phyloP scores from a whole-genome alignment of 2,888 invertebrate genomes.

The Spodoptera exigua region DNA sequence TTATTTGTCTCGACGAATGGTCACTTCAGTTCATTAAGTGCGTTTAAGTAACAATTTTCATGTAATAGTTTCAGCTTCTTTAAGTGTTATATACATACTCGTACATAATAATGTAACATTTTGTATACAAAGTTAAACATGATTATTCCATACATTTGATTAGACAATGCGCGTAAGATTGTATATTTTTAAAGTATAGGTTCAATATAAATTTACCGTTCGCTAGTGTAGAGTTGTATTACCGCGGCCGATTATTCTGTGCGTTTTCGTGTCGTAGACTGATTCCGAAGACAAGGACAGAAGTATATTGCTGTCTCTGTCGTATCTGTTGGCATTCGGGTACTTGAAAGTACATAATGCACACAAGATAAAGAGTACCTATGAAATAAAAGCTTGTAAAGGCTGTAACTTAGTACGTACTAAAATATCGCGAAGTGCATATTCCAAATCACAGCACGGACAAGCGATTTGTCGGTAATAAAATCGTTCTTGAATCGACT shows the following conservation, averaged over 20 bases:
- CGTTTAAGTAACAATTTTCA: conserved; percentile 25
- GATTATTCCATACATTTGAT: conserved; percentile 55
- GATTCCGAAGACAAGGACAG: conserved; percentile 11
- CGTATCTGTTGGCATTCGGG: not conserved
- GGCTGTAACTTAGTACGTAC: not conserved
- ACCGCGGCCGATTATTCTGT: conserved; percentile 32
- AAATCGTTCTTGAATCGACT: conserved; percentile 2
- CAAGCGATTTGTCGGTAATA: not conserved
- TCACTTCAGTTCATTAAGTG: conserved; percentile 23
- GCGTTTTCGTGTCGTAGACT: conserved; percentile 7
- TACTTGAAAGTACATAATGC: conserved; percentile 4
- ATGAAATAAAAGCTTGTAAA: not conserved
- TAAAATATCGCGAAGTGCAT: conserved; percentile 7
- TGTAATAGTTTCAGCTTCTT: conserved; percentile 49
- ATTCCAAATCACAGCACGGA: not conserved
- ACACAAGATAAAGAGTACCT: not conserved
- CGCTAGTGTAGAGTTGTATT: conserved; percentile 57
- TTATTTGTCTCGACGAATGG: conserved; percentile 40
- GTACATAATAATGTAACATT: conserved; percentile 43
- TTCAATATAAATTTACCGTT: conserved; percentile 52
- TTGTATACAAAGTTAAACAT: conserved; percentile 41
- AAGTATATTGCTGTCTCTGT: conserved; percentile 5
- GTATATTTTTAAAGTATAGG: conserved; percentile 57
- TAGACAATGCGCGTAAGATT: conserved; percentile 50
- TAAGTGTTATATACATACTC: conserved; percentile 42